Base-by-base conservation (phyloP, 1,140 invertebrate species). In the Leptonema lineaticorne region DNA sequence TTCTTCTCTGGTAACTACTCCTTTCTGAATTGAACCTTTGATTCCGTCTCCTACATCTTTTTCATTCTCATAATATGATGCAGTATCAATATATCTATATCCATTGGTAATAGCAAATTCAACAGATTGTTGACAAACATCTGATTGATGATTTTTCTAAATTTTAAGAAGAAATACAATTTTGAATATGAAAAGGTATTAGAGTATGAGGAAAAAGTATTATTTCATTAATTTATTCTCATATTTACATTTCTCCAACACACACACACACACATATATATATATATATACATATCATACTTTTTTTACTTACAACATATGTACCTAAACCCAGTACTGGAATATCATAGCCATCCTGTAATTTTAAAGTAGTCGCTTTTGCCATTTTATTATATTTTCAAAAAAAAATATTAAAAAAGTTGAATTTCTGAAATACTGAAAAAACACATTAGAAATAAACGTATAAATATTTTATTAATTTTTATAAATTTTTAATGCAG, bases 11-110 rank as follows among this genome's bases (percentile, higher is more conserved):
- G 87, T 90, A n/a, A 94, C 85, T 2, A 83, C 83, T 8, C 91
- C 92, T 70, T 93, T 87, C 1, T 84, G 75, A 62, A 97, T 89
- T 76, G 92, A 89, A 62, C 86, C 80, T 24, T 85, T 84, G 8
- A 97, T 81, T 0, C 89, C 93, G 45, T 81, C 75, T 0, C 95
- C 95, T 33, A 97, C 86, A 78, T 95, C 92, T 1, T 82, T 77
- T 78, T 98, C 95, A 74, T 96, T 96, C 56, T 82, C 81, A 78
- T 97, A 97, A 73, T 89, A 84, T 63, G 86, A 86, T 28, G 95
- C 95, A 74, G 92, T 94, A 78, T 98, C 95, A 73, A 98, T 85
- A 74, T 95, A 92, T 16, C 94, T 84, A 77, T 97, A 98, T 6
- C 95, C 95, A 58, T 85, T 79, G 69, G 91, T 87, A 65, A 97